Conservation (phyloP, 2,888 invertebrate species). For the Tineola bisselliella region DNA sequence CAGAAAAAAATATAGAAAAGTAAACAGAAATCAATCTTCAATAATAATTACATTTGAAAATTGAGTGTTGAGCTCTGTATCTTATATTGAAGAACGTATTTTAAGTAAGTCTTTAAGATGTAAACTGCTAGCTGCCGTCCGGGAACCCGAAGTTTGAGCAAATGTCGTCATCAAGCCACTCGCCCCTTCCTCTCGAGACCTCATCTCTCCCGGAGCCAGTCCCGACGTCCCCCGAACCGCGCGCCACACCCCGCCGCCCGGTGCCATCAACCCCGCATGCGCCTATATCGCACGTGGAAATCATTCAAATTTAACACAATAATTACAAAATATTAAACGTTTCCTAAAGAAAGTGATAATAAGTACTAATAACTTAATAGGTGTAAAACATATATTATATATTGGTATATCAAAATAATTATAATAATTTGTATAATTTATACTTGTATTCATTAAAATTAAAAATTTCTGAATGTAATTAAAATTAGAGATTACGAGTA, state of each 20-base stretch:
- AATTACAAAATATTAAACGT: not conserved
- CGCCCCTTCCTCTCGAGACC: conserved; percentile 18
- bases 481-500: no score
- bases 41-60: not conserved
- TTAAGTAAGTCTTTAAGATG: conserved; percentile 15
- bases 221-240: not conserved
- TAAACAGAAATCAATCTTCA: no score
- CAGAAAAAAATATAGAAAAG: no score
- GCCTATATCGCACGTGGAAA: not conserved
- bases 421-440: no score
- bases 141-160: conserved; percentile 33
- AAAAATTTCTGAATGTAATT: no score
- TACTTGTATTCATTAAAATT: no score
- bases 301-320: not conserved
- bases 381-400: no score
- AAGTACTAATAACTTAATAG: no score
- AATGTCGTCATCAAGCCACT: conserved; percentile 49
- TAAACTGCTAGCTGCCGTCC: conserved; percentile 29
- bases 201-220: conserved; percentile 2
- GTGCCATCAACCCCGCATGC: conserved; percentile 3
- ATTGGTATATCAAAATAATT: no score
- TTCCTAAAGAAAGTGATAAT: no score
- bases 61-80: not conserved
- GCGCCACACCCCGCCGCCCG: not conserved
- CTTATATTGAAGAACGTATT: not conserved